Conservation (phyloP, 2,113 vertebrate genomes). For the Melanostigma gelatinosum region DNA sequence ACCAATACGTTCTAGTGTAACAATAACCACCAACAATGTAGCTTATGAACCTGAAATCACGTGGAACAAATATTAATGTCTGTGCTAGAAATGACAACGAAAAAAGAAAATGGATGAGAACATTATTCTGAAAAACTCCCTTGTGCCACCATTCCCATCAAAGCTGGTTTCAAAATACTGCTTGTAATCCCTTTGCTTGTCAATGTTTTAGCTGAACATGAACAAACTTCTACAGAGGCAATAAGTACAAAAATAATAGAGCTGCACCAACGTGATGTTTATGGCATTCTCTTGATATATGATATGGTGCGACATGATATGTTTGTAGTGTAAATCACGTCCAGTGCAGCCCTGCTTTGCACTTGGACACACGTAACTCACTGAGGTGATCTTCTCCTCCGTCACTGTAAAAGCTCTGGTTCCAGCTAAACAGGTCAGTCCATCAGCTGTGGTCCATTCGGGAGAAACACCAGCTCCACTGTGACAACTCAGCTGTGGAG, state of each 20-base stretch:
- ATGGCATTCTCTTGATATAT: slow-evolving; percentile 13
- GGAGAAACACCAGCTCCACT: slow-evolving; percentile 15
- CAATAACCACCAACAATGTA: slow-evolving; percentile 43
- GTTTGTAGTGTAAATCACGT: slow-evolving; percentile 32
- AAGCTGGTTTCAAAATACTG: slow-evolving; percentile 49
- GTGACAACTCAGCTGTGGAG: background rate
- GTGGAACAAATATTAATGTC: slow-evolving; percentile 25
- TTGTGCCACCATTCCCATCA: slow-evolving; percentile 2
- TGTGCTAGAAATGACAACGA: slow-evolving; percentile 4
- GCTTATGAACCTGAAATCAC: slow-evolving; percentile 69
- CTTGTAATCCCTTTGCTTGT: slow-evolving; percentile 44
- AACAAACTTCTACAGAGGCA: slow-evolving; percentile 1
- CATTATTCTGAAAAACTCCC: slow-evolving; percentile 3
- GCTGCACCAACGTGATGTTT: slow-evolving; percentile 20
- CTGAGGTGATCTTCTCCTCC: slow-evolving; percentile 1
- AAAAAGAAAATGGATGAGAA: slow-evolving; percentile 6
- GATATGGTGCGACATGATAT: slow-evolving; percentile 58
- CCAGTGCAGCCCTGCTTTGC: slow-evolving; percentile 1
- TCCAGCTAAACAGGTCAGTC: slow-evolving; percentile 20
- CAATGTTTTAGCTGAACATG: slow-evolving; percentile 26
- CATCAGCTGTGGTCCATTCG: slow-evolving; percentile 10
- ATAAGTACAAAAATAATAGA: background rate
- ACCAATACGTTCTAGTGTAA: slow-evolving; percentile 26
- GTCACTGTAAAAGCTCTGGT: background rate
- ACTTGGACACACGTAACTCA: background rate